Base-by-base conservation (phyloP, 2,797 vertebrate genomes). In the Neosilurus hyrtlii region DNA sequence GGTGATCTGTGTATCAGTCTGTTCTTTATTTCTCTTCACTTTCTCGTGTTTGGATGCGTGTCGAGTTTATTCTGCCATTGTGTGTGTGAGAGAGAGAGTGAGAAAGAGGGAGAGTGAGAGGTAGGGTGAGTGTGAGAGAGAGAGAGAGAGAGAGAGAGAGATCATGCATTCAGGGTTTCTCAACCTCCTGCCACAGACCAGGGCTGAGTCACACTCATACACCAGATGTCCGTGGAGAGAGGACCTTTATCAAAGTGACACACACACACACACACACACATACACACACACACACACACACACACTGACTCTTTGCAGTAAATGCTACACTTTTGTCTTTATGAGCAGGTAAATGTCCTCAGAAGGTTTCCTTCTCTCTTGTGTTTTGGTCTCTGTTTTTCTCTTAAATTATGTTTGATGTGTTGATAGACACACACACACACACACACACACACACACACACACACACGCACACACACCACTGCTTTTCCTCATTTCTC, bases 151-250 rank as follows among this genome's bases (percentile, higher is more conserved):
- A 43, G 43, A 43, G 43, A 43, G 43, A 43, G 43, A 65, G 52
- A 43, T 16, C 4, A 51, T 66, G 22, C 68, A 52, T 83, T 79
- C 57, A 59, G 68, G 70, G 51, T 73, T 65, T 76, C 76, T 74
- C 4, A 52, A 37, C 61, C 83, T 85, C 67, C 56, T 85, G 78
- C 73, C 83, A 85, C 20, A 83, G 80, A 83, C 37, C 81, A 66
- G n/a, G 30, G 35, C 73, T 87, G 81, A 85, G 54, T 81, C 81
- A 85, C 56, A 20, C 71, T 24, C 43, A 9, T 15, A 81, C 79
- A 82, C 79, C 83, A 85, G 73, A 85, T 85, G 84, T 87, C 84
- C 83, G 81, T 83, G 61, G 72, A 73, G 83, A 83, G 73, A 83
- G 71, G 83, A 81, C 81, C 83, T 87, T 83, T 85, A 83, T 83